Percentiles rank a stretch among this genome's conserved stretches.
These are phyloP conservation scores for Phaonia tiefii DNA, from an alignment of 2,888 invertebrate species.

Conservation along the genomic window DNA sequence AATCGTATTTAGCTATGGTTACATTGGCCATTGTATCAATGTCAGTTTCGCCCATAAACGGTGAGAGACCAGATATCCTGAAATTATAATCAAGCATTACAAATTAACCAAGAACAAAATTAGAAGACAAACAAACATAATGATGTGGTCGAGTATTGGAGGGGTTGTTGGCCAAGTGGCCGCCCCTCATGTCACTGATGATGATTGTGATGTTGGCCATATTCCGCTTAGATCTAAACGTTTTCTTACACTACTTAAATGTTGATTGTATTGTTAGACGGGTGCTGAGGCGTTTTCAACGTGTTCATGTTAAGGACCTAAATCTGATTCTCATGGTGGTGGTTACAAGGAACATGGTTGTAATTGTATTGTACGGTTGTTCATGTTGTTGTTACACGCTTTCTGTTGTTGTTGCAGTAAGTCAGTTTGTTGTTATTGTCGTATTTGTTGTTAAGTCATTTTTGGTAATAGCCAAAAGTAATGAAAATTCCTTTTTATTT, in stretches of 20 bases:
- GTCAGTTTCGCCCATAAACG: slow-evolving; percentile 99
- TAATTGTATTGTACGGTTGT: slow-evolving; percentile 39
- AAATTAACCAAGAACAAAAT: background rate
- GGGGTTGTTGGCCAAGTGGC: background rate
- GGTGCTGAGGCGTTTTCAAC: slow-evolving; percentile 51
- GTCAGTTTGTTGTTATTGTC: slow-evolving; percentile 49
- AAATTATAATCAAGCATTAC: background rate
- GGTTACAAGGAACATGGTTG: slow-evolving; percentile 18
- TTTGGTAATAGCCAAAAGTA: slow-evolving; percentile 45
- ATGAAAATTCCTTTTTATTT: slow-evolving; percentile 45
- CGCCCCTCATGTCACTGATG: background rate
- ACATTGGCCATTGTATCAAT: slow-evolving; percentile 99
- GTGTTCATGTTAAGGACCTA: background rate
- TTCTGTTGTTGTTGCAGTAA: slow-evolving; percentile 39
- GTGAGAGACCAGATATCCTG: slow-evolving; percentile 96
- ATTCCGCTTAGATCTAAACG: no score
- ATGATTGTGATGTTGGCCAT: no score
- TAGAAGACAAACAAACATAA: background rate
- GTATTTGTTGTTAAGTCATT: slow-evolving; percentile 56
- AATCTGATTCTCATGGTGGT: no score
- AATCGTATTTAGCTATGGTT: slow-evolving; percentile 97
- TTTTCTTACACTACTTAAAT: no score
- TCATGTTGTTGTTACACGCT: slow-evolving; percentile 40
- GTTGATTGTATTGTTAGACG: no score
- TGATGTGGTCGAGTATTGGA: background rate